phyloP scores from a whole-genome alignment of 2,113 vertebrate species.

The Upupa epops region DNA sequence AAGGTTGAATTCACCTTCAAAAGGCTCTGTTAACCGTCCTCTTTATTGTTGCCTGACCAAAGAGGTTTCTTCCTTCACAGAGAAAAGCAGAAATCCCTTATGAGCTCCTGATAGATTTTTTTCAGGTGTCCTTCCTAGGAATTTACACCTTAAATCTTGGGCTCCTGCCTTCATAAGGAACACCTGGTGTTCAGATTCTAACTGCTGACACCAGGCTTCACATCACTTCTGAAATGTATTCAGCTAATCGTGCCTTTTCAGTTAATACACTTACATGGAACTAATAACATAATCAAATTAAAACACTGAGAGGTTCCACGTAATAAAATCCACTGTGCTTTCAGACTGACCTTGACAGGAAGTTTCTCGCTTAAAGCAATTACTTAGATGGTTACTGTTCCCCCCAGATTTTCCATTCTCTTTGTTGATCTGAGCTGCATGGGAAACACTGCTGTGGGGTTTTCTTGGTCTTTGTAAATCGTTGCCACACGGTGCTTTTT shows the following conservation, averaged over 20 bases:
- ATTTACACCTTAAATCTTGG: neutral
- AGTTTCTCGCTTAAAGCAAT: constrained; percentile 22
- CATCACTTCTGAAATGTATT: constrained; percentile 15
- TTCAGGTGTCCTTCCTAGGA: neutral
- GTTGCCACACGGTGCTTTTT: neutral
- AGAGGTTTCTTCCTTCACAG: neutral
- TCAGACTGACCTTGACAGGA: constrained; percentile 26
- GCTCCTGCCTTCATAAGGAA: neutral
- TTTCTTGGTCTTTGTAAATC: neutral
- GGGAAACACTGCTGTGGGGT: neutral
- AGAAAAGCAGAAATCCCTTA: neutral
- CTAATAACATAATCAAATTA: constrained; percentile 59
- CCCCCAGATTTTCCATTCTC: neutral
- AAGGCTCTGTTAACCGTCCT: neutral
- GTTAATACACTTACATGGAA: constrained; percentile 56
- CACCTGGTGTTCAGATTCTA: neutral
- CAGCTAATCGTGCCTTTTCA: constrained; percentile 18
- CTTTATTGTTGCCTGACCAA: neutral
- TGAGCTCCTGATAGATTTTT: neutral
- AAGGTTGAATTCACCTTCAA: neutral
- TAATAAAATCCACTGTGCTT: constrained; percentile 23
- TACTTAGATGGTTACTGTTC: constrained; percentile 20
- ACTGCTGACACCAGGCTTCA: neutral
- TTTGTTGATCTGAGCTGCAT: neutral
- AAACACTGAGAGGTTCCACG: constrained; percentile 23